A percentile compares a stretch with the other conserved stretches of the same genome.
Conservation (phyloP, 1,140 invertebrate genomes). For the Formica selysi region DNA sequence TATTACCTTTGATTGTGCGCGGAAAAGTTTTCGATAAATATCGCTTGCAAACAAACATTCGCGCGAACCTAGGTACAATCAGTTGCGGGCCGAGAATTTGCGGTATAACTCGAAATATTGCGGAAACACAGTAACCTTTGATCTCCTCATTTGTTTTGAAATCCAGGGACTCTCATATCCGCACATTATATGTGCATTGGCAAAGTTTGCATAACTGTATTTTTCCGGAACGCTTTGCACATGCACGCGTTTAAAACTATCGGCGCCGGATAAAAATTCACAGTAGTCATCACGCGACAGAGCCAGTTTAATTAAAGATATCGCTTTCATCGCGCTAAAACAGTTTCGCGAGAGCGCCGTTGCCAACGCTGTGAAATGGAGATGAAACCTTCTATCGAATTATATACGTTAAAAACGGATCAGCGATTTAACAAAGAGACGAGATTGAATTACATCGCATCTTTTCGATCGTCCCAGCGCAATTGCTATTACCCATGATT, state of each 20-base stretch:
- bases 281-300: neutral
- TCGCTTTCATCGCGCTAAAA: conserved; percentile 25
- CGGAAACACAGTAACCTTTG: conserved; percentile 24
- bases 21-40: conserved; percentile 45
- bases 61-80: conserved; percentile 1
- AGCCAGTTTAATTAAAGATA: conserved; percentile 36
- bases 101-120: neutral
- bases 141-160: conserved; percentile 45
- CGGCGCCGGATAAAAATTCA: conserved; percentile 9
- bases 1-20: conserved; percentile 9
- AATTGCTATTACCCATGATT: conserved; percentile 33
- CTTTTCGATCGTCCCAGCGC: conserved; percentile 14
- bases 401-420: conserved; percentile 37
- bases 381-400: conserved; percentile 22
- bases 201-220: neutral
- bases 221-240: neutral
- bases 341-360: neutral
- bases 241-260: neutral
- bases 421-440: conserved; percentile 45
- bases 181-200: neutral
- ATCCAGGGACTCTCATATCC: neutral
- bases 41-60: conserved; percentile 15
- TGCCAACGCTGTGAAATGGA: neutral
- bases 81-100: neutral
- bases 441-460: conserved; percentile 41